Evolutionary conservation across 2,113 vertebrate genomes (phyloP).

Genomic region (Serilophus lunatus): DNA sequence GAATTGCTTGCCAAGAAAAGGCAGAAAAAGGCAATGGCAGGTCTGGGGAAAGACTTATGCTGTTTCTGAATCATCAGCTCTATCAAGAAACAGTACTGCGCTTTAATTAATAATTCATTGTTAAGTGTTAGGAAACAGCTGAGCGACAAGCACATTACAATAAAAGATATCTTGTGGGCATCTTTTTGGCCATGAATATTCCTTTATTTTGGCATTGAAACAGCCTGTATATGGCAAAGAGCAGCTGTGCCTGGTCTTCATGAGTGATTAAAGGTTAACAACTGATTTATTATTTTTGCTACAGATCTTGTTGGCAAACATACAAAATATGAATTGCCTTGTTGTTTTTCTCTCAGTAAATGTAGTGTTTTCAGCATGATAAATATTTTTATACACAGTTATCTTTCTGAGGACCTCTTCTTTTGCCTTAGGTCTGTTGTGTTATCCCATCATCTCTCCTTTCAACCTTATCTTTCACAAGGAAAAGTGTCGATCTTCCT

Average conservation of each 20-base stretch:
- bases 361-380: neutral
- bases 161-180: neutral
- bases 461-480: neutral
- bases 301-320: neutral
- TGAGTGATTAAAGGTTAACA: slow-evolving; percentile 19
- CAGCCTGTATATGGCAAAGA: neutral
- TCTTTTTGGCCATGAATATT: neutral
- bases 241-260: neutral
- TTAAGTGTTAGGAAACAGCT: neutral
- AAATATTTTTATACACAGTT: neutral
- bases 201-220: neutral
- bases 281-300: neutral
- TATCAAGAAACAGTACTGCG: neutral
- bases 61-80: neutral
- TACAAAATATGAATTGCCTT: neutral
- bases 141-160: neutral
- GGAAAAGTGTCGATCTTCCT: neutral
- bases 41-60: neutral
- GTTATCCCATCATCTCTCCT: neutral
- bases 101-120: neutral
- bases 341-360: neutral
- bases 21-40: neutral
- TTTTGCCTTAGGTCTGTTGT: neutral
- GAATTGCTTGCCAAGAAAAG: neutral
- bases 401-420: neutral